Conservation (phyloP, 2,113 vertebrate genomes). For the Datnioides undecimradiatus region DNA sequence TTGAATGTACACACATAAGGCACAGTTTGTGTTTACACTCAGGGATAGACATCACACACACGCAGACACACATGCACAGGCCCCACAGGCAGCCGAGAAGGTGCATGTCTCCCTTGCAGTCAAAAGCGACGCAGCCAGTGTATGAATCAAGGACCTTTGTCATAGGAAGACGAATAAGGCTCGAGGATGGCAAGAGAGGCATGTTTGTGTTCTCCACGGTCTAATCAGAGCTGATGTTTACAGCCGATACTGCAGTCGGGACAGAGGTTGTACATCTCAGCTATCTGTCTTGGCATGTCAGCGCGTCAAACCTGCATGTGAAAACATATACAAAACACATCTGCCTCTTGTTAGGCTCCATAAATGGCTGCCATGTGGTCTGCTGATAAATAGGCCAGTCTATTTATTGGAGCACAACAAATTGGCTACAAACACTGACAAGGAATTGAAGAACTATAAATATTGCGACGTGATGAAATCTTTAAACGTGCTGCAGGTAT, state of each 20-base stretch:
- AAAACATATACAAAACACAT: slow-evolving; percentile 87
- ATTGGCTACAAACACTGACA: slow-evolving; percentile 88
- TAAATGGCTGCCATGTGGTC: slow-evolving; percentile 90
- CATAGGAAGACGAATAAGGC: slow-evolving; percentile 67
- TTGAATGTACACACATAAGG: slow-evolving; percentile 60
- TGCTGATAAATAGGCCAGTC: slow-evolving; percentile 87
- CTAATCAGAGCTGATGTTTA: slow-evolving; percentile 79
- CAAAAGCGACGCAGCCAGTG: slow-evolving; percentile 34
- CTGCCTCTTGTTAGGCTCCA: slow-evolving; percentile 90
- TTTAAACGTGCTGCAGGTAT: slow-evolving; percentile 85
- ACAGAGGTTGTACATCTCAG: slow-evolving; percentile 75
- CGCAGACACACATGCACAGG: slow-evolving; percentile 41
- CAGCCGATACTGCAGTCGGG: slow-evolving; percentile 72
- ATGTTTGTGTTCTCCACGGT: slow-evolving; percentile 71
- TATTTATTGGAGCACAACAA: slow-evolving; percentile 91
- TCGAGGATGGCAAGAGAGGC: slow-evolving; percentile 51
- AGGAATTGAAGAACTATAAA: slow-evolving; percentile 87
- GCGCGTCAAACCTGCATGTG: slow-evolving; percentile 83
- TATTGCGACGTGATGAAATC: slow-evolving; percentile 82
- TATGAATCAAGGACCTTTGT: slow-evolving; percentile 71
- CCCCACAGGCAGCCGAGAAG: slow-evolving; percentile 65
- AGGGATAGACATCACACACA: slow-evolving; percentile 76
- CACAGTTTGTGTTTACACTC: slow-evolving; percentile 73
- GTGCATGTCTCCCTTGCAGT: slow-evolving; percentile 33
- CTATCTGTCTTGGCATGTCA: slow-evolving; percentile 83